These are phyloP conservation scores for Rhadinocentrus ornatus DNA, from an alignment of 2,797 vertebrate species.

Conservation along the genomic window DNA sequence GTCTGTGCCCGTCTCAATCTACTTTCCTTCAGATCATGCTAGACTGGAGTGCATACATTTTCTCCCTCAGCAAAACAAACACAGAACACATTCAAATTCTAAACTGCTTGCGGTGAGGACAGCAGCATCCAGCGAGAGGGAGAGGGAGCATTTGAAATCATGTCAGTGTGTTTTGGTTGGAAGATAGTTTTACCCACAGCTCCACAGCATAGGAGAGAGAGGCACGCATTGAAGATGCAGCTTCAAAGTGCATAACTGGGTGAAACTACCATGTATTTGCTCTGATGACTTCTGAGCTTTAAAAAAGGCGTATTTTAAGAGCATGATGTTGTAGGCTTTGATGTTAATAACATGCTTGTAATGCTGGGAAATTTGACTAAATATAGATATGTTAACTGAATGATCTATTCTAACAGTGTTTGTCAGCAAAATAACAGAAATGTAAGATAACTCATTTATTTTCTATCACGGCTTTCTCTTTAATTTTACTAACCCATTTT, in stretches of 20 bases:
- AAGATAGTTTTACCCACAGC: slow-evolving; percentile 56
- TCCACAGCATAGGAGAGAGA: slow-evolving; percentile 30
- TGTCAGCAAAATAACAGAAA: slow-evolving; percentile 21
- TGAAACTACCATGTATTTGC: slow-evolving; percentile 62
- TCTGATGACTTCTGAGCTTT: slow-evolving; percentile 42
- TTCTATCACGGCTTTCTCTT: not conserved
- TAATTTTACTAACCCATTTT: slow-evolving; percentile 11
- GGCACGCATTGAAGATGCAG: slow-evolving; percentile 32
- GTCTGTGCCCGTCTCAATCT: slow-evolving; percentile 81
- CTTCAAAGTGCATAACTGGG: slow-evolving; percentile 72
- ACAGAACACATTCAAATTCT: slow-evolving; percentile 69
- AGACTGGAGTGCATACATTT: slow-evolving; percentile 64
- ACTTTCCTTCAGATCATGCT: slow-evolving; percentile 77
- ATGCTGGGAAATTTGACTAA: slow-evolving; percentile 34
- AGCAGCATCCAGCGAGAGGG: slow-evolving; percentile 35
- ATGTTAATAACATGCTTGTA: slow-evolving; percentile 44
- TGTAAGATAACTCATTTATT: not conserved
- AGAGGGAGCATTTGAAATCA: slow-evolving; percentile 55
- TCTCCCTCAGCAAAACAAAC: slow-evolving; percentile 76
- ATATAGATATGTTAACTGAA: slow-evolving; percentile 25
- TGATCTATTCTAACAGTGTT: slow-evolving; percentile 17
- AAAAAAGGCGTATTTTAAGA: slow-evolving; percentile 44
- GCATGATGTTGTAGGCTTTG: slow-evolving; percentile 42
- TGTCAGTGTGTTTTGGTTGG: slow-evolving; percentile 64
- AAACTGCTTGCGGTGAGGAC: slow-evolving; percentile 45